These are phyloP conservation scores for Formicarius rufipectus DNA, from an alignment of 2,113 vertebrate species.

Conservation along the genomic window DNA sequence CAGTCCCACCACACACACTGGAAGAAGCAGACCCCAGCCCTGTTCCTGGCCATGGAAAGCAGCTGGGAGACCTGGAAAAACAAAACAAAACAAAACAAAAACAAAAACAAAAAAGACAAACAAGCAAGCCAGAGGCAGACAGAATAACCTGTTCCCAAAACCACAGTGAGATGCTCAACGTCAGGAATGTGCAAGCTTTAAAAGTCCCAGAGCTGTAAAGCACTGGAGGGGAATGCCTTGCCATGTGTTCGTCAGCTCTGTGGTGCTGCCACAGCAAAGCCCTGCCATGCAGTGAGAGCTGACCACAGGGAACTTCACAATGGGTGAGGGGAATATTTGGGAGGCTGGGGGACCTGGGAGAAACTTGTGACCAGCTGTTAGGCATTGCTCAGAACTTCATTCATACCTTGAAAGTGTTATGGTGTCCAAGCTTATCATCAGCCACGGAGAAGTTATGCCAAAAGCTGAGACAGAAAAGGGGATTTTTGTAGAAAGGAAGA, in stretches of 20 bases:
- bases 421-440: neutral
- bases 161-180: neutral
- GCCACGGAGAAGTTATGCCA: neutral
- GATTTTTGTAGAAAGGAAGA: neutral
- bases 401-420: neutral
- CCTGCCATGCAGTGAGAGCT: neutral
- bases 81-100: neutral
- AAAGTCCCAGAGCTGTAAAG: neutral
- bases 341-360: neutral
- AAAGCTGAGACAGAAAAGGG: neutral
- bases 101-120: neutral
- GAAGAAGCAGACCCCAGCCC: neutral
- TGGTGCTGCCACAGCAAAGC: neutral
- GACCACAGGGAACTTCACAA: neutral
- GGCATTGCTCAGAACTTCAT: neutral
- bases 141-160: neutral
- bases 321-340: neutral
- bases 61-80: neutral
- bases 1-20: rapidly evolving
- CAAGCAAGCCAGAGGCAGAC: neutral
- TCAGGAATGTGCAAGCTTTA: neutral
- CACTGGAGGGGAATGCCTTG: neutral
- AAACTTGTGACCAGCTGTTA: neutral
- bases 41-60: neutral
- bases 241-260: rapidly evolving